These are phyloP conservation scores for Gulo gulo DNA, from an alignment of 2,113 vertebrate species.

Conservation along the genomic window DNA sequence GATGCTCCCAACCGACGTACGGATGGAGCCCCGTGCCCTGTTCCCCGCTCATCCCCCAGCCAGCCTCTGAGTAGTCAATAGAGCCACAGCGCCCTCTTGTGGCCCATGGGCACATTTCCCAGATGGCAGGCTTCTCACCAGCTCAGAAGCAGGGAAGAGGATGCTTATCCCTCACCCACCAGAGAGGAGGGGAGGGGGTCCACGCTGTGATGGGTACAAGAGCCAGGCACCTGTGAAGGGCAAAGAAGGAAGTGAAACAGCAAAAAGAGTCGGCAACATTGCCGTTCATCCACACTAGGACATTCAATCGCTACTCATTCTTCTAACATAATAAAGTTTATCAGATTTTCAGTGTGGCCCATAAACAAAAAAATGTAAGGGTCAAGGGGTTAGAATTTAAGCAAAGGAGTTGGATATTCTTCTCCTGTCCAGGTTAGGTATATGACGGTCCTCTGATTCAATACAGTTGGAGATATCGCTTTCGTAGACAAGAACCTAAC, in stretches of 20 bases:
- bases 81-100: background rate
- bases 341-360: background rate
- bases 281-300: too few species aligned
- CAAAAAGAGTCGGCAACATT: too few species aligned
- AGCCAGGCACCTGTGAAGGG: rapidly evolving
- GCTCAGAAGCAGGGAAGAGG: background rate
- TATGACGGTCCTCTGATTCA: rapidly evolving
- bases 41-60: background rate
- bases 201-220: rapidly evolving
- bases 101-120: background rate
- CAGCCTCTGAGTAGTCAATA: background rate
- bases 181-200: background rate
- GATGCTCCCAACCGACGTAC: rapidly evolving
- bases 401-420: background rate
- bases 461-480: background rate
- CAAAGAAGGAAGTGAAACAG: background rate
- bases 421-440: too few species aligned
- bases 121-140: background rate
- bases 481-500: background rate
- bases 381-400: background rate
- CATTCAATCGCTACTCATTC: background rate
- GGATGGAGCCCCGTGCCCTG: rapidly evolving
- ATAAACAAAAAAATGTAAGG: background rate
- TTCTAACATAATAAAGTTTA: background rate
- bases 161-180: rapidly evolving